A percentile compares a stretch with the other conserved stretches of the same genome.
Conservation (phyloP, 2,113 vertebrate species). For the Burhinus bistriatus region DNA sequence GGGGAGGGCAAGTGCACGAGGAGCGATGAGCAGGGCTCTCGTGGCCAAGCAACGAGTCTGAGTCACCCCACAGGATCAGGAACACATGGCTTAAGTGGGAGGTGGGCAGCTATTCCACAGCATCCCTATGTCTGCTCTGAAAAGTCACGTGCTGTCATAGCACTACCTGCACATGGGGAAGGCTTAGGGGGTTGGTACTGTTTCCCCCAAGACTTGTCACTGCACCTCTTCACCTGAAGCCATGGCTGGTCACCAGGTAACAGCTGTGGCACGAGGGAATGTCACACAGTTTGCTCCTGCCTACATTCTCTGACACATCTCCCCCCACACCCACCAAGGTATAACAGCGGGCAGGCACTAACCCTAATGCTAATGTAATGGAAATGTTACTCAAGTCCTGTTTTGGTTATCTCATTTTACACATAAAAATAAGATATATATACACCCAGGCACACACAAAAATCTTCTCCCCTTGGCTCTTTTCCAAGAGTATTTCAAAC, state of each 20-base stretch:
- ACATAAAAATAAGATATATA: not conserved
- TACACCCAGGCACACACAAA: not conserved
- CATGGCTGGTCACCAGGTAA: not conserved
- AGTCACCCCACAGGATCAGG: not conserved
- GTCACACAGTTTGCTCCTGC: not conserved
- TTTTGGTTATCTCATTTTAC: not conserved
- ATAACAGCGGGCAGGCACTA: not conserved
- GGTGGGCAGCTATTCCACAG: not conserved
- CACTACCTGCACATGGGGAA: accelerated
- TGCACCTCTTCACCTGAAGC: not conserved
- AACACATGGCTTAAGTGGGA: not conserved
- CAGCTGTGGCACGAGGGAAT: accelerated
- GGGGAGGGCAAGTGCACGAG: accelerated
- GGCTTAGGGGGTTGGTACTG: not conserved
- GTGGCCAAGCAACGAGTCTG: not conserved
- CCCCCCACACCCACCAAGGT: no score
- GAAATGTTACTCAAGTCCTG: not conserved
- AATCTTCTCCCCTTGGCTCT: not conserved
- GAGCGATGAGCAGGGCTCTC: not conserved
- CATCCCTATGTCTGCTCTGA: accelerated
- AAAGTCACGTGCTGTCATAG: not conserved
- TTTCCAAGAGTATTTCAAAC: constrained; percentile 47
- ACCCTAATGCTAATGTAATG: not conserved
- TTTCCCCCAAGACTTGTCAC: no score
- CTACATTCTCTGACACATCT: not conserved